Base-by-base conservation (phyloP, 2,888 invertebrate genomes). In the Polydrusus cervinus region DNA sequence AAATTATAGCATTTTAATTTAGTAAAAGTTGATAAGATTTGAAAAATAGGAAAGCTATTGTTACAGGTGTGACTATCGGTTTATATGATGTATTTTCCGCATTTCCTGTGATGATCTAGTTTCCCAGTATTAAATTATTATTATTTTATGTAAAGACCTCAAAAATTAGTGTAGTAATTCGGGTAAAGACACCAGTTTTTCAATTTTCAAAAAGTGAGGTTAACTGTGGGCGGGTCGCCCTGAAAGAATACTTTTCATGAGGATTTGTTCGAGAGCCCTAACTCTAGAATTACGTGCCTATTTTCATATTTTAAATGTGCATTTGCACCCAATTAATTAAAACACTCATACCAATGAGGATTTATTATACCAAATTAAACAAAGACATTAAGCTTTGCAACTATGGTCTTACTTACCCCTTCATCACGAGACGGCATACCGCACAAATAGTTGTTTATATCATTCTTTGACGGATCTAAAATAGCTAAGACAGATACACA, bases 401-500 rank as follows among this genome's bases (percentile, higher is more conserved):
- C 1, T 13, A 10, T 43, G 1, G 14, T 60, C 7, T n/a, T 60
- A 68, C 85, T 82, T 85, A 91, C 92, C 86, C 90, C 88, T 84
- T 91, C 92, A 84, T 93, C 93, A 79, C 94, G 89, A 0, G 94
- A 94, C 0, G 94, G 94, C 83, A 94, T 88, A 73, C 89, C 88
- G 62, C 89, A 88, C 20, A 94, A 86, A 84, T 92, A 93, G 51
- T 91, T 89, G 77, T 89, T 87, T 89, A 92, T 92, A 82, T 91
- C 91, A 25, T 89, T 87, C 81, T 93, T 93, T 10, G 89, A 88
- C 0, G 92, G 90, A 87, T 95, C 95, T 0, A 90, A 88, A 76
- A 91, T 90, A 14, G 95, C 94, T 71, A 98, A 89, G n/a, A 97
- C 94, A 0, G 97, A 96, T 70, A 98, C 91, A 84, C 97, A 97